These are phyloP conservation scores for Polypedilum pembai DNA, from an alignment of 1,140 invertebrate genomes.

Conservation along the genomic window DNA sequence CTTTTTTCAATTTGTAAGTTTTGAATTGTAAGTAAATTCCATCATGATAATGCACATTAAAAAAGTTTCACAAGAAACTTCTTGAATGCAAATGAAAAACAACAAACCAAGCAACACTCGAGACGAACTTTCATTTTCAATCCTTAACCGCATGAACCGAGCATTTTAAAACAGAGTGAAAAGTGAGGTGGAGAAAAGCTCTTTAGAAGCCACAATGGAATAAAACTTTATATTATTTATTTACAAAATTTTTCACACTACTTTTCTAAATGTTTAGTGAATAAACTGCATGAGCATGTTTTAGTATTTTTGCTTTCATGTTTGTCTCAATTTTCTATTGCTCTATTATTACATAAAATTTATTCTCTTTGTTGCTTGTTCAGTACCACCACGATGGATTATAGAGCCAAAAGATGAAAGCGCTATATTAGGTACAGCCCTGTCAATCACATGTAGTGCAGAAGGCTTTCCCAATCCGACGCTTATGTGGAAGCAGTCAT, in stretches of 20 bases:
- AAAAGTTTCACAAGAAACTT: no score
- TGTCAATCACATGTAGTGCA: slow-evolving; percentile 63
- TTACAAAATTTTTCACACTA: not conserved
- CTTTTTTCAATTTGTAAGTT: not conserved
- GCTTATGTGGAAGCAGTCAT: slow-evolving; percentile 60
- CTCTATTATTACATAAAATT: not conserved
- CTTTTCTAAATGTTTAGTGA: not conserved
- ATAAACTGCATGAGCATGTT: no score
- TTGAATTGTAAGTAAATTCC: not conserved
- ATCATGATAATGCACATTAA: not conserved
- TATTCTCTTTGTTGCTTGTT: slow-evolving; percentile 31
- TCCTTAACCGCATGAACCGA: no score
- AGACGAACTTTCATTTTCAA: no score
- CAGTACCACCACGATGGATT: slow-evolving; percentile 77
- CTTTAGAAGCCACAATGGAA: no score
- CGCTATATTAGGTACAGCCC: slow-evolving; percentile 59
- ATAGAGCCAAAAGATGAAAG: slow-evolving; percentile 67
- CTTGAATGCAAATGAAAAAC: no score
- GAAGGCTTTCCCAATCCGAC: slow-evolving; percentile 68
- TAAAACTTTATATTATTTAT: no score
- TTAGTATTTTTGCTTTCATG: no score
- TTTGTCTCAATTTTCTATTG: no score
- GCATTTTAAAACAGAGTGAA: no score
- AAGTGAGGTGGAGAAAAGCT: no score
- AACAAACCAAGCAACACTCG: no score